Base-by-base conservation (phyloP, 2,113 vertebrate species). In the Tympanuchus pallidicinctus region DNA sequence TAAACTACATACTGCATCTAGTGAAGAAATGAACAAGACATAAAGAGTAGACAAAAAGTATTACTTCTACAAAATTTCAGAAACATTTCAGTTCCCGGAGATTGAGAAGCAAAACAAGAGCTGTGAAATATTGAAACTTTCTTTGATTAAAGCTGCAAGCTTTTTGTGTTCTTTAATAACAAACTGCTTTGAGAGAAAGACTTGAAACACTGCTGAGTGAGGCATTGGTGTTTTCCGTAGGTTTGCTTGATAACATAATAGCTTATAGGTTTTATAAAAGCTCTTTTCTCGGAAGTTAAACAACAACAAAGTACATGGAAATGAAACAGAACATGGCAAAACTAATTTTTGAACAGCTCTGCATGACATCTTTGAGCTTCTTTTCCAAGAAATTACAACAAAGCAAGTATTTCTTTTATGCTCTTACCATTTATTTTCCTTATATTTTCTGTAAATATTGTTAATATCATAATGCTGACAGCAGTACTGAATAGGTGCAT, bases 321-420 rank as follows among this genome's bases (percentile, higher is more conserved):
- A 48, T 87, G 89, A 94, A 87, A 72, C 25, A 63, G 15, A 78
- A 71, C 87, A 85, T 74, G 4, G 8, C 75, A 87, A 69, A 32
- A 30, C 11, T 65, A 20, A 21, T 40, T 78, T 92, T 90, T 83
- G 11, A 92, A 72, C 52, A 92, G 43, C 82, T 91, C 89, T 82
- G 71, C 74, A 25, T 67, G 93, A 75, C 11, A 22, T 82, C 66
- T 92, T 89, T 94, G 71, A 92, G 34, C 25, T 47, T 61, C 32
- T 78, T 84, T 89, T 89, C 30, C 52, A 73, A 43, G 75, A 64
- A 87, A 73, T 67, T 71, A 20, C 69, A 89, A 82, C 80, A 96
- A 86, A 90, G 45, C 28, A 69, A 63, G 40, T 85, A 76, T 90
- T 94, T 93, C 13, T 94, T 88, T 82, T 28, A 21, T 92, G 71